Base-by-base conservation (phyloP, 2,797 vertebrate genomes). In the Alectoris magna region DNA sequence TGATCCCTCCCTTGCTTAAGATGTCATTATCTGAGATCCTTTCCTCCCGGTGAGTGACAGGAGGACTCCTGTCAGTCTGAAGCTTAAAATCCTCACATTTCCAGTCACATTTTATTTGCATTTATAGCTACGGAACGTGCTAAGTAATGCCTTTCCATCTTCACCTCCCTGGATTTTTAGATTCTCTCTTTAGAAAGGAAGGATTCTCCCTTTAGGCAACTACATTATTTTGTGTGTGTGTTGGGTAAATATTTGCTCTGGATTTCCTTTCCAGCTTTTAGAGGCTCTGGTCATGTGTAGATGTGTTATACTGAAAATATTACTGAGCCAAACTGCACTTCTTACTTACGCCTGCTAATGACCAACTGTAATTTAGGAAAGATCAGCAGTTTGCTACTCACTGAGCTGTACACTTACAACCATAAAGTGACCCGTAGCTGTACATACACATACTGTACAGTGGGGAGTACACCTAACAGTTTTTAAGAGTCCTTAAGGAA, bases 381-480 rank as follows among this genome's bases (percentile, higher is more conserved):
- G 75, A 77, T 31, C 9, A n/a, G 10, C n/a, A 64, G n/a, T 59
- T 60, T 18, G 10, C 23, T 56, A 18, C 55, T 62, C n/a, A 72
- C 41, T 59, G 8, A 58, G 38, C 7, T 63, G 86, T 26, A 19
- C 38, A 66, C 44, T 31, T 43, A 31, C 49, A 90, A 39, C 70
- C 51, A 55, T 48, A 72, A 60, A 84, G 0, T 22, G 22, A 43
- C 16, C 11, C 58, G n/a, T 14, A 89, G 43, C 18, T 80, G 58
- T 22, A 23, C 16, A 39, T 2, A 59, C 1, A 64, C 3, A 39
- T 2, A 36, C 60, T 0, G 0, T 3, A 56, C 3, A 80, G 22
- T 29, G 71, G n/a, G 41, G 12, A 75, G 49, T 75, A 88, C 14
- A 64, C 9, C 58, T 56, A 70, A 49, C 38, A 31, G 51, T 53